Evolutionary conservation across 1,140 invertebrate species (phyloP).

Genomic region (Mactra quadrangularis): DNA sequence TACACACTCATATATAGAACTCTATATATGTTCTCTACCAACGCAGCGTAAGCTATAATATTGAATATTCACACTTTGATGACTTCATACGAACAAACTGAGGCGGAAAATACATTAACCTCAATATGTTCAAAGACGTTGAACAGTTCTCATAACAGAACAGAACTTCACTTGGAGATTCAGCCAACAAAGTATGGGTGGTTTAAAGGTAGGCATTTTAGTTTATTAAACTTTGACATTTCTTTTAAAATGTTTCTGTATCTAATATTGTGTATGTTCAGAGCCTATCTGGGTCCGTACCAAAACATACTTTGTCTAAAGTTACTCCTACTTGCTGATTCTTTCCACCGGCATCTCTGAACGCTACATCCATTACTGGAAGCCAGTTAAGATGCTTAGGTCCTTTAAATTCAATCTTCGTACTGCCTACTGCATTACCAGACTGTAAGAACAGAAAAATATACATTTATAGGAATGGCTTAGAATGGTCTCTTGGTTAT

Average conservation of each 20-base stretch:
- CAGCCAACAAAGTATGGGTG: conserved; percentile 48
- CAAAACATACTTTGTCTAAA: conserved; percentile 92
- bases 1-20: no score
- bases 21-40: neutral
- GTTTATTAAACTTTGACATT: conserved; percentile 1
- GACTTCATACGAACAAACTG: conserved; percentile 35
- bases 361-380: conserved; percentile 91
- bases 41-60: conserved; percentile 4
- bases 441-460: conserved; percentile 17
- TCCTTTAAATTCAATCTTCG: conserved; percentile 89
- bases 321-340: conserved; percentile 92
- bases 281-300: neutral
- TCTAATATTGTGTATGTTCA: neutral
- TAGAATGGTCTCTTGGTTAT: no score
- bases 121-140: neutral
- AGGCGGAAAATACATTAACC: neutral
- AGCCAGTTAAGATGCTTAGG: conserved; percentile 89
- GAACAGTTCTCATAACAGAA: no score
- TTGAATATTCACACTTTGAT: neutral
- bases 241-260: conserved; percentile 1
- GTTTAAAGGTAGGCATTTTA: conserved; percentile 46
- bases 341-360: conserved; percentile 89
- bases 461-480: no score
- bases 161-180: neutral
- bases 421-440: conserved; percentile 86